phyloP scores from a whole-genome alignment of 2,888 invertebrate species.

The Apotomis capreana region DNA sequence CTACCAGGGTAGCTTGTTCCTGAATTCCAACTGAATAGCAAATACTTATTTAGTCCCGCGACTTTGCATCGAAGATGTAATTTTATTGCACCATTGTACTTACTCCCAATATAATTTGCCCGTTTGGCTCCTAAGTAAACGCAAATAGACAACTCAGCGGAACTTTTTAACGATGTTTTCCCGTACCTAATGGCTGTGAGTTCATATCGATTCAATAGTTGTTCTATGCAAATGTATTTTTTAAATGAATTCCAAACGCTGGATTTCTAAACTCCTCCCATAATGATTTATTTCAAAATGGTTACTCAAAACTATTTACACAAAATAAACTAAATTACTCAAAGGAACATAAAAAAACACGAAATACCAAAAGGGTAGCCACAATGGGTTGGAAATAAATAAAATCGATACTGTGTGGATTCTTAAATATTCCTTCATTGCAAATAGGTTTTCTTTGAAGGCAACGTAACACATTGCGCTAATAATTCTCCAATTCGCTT shows the following conservation, averaged over 20 bases:
- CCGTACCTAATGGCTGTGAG: slow-evolving; percentile 20
- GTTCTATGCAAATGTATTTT: slow-evolving; percentile 5
- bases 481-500: background rate
- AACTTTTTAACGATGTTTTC: slow-evolving; percentile 39
- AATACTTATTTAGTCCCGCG: slow-evolving; percentile 1
- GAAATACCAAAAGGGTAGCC: too few relatives aligned
- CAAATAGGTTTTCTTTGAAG: background rate
- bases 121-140: slow-evolving; percentile 27
- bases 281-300: too few relatives aligned
- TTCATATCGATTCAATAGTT: slow-evolving; percentile 7
- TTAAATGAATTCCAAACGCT: background rate
- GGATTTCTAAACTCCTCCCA: background rate
- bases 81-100: slow-evolving; percentile 18
- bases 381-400: too few relatives aligned
- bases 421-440: too few relatives aligned
- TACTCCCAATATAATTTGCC: slow-evolving; percentile 22
- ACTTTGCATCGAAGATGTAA: slow-evolving; percentile 14
- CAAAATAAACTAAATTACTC: too few relatives aligned
- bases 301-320: too few relatives aligned
- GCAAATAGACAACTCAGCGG: slow-evolving; percentile 22
- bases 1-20: slow-evolving; percentile 29
- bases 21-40: slow-evolving; percentile 20
- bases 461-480: background rate
- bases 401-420: too few relatives aligned
- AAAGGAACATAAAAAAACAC: too few relatives aligned